phyloP scores from a whole-genome alignment of 2,113 vertebrate species.

The Xiphophorus couchianus region DNA sequence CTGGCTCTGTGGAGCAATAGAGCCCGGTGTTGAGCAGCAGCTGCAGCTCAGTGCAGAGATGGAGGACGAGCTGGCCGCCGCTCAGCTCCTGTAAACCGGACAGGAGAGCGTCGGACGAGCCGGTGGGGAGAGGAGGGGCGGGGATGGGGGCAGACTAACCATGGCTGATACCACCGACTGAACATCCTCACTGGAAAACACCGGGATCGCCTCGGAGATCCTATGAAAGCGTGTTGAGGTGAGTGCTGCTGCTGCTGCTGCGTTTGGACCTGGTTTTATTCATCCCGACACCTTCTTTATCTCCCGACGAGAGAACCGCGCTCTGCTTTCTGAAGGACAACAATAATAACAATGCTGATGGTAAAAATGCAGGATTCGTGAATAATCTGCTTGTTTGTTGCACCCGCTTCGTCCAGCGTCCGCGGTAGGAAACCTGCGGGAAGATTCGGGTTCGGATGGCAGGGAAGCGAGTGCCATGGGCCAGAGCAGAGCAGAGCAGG shows the following conservation, averaged over 20 bases:
- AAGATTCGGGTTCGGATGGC: neutral
- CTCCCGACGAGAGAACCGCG: neutral
- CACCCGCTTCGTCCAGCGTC: constrained; percentile 28
- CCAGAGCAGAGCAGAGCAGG: neutral
- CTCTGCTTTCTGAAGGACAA: constrained; percentile 8
- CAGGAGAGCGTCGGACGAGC: neutral
- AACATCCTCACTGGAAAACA: neutral
- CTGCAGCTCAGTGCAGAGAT: constrained; percentile 44
- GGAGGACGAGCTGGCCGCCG: constrained; percentile 45
- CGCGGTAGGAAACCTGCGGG: neutral
- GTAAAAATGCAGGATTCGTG: neutral
- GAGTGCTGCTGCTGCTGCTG: constrained; percentile 44
- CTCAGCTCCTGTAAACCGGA: constrained; percentile 6
- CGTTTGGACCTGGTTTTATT: constrained; percentile 21
- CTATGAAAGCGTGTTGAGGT: constrained; percentile 74
- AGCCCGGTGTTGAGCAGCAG: constrained; percentile 37
- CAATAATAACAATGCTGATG: neutral
- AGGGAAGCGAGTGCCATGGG: constrained; percentile 29
- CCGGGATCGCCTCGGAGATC: constrained; percentile 22
- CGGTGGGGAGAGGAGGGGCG: neutral
- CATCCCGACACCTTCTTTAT: constrained; percentile 1
- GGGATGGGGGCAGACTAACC: neutral
- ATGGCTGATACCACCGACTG: constrained; percentile 16
- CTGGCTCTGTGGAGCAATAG: constrained; percentile 20
- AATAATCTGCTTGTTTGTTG: neutral